Base-by-base conservation (phyloP, 2,888 invertebrate species). In the Cerastis rubricosa region DNA sequence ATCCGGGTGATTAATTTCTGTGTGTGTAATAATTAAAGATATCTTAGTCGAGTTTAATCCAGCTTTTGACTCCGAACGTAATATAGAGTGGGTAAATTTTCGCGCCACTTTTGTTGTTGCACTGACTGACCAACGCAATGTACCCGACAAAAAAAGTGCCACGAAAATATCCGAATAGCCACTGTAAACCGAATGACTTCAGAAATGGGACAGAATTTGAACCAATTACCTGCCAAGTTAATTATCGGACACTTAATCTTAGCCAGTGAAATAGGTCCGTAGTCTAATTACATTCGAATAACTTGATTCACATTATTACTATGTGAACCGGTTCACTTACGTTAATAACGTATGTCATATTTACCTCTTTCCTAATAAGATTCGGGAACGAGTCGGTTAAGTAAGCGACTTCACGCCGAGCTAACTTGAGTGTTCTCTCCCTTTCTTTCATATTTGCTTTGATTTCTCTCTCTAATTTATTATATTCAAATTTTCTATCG, bases 401-500 rank as follows among this genome's bases (percentile, higher is more conserved):
- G 80, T 92, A 96, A 5, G 95, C 93, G 59, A 96, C 94, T 82
- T 96, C 96, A 6, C 94, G 90, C 3, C 96, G 95, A 14, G 97
- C 97, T 17, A 95, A 86, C 78, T 97, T 97, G 66, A 98, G 91
- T 40, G 97, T 97, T 45, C 96, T 92, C 85, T 97, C 97, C 71
- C 98, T 94, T 82, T 97, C 97, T 83, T 97, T 97, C 97, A 98
- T 97, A 85, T 97, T 97, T 7, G 93, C 94, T 92, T 97, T 97
- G 64, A 98, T 97, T 73, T 97, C 96, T 70, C 94, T 94, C 85
- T 97, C 97, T 81, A 98, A 90, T 70, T 95, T 95, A 86, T 96
- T 97, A 89, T 97, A 98, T 86, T 97, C 97, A 69, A 96, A 96
- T 81, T 97, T 97, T 71, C 97, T 94, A 84, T 98, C 97, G 72